Conservation (phyloP, 2,113 vertebrate genomes). For the Stictonetta naevosa region DNA sequence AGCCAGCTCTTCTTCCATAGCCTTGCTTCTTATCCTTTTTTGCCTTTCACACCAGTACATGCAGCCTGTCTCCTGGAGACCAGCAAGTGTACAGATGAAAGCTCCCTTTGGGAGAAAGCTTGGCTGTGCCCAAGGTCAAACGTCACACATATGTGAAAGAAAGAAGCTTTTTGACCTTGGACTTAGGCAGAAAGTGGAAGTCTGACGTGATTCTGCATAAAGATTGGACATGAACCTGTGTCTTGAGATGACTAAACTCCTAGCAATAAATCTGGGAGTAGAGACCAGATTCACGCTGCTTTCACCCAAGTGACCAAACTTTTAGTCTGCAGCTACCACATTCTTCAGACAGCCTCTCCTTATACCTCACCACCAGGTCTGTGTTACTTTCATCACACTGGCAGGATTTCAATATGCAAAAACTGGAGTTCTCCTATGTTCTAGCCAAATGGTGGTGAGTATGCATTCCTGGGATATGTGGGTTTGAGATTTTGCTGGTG, state of each 20-base stretch:
- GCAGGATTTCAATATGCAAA: neutral
- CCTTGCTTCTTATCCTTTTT: neutral
- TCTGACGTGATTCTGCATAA: neutral
- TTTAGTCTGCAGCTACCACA: neutral
- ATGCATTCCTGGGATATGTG: neutral
- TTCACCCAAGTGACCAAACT: neutral
- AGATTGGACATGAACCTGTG: neutral
- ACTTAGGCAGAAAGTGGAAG: neutral
- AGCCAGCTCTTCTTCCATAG: rapidly evolving
- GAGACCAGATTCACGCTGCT: neutral
- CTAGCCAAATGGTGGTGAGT: rapidly evolving
- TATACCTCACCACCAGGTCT: neutral
- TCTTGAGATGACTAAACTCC: neutral
- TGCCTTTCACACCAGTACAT: neutral
- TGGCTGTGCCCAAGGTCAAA: neutral
- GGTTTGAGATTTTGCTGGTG: neutral
- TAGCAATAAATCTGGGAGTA: neutral
- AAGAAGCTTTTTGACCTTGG: neutral
- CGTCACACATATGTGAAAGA: neutral
- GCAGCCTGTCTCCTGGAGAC: neutral
- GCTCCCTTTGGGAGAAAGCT: neutral
- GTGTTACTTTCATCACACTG: neutral
- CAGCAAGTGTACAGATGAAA: neutral
- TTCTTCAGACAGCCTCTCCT: neutral
- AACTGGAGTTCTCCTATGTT: rapidly evolving